Base-by-base conservation (phyloP, 2,113 vertebrate species). In the Ceyx melanurus region DNA sequence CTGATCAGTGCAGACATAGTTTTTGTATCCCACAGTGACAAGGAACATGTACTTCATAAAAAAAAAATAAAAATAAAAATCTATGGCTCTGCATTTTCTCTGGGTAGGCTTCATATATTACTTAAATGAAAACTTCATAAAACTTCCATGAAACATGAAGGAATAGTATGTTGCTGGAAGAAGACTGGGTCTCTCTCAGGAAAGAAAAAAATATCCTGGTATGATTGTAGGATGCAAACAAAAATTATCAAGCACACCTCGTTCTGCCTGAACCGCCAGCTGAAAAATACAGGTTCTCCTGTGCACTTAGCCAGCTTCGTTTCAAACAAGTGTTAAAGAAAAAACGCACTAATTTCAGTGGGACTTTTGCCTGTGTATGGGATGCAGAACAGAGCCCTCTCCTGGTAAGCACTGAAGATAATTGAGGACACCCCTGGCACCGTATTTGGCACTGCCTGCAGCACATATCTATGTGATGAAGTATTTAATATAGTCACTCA, bases 381-480 rank as follows among this genome's bases (percentile, higher is more conserved):
- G 42, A 81, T 65, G 92, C 85, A 43, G 79, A 87, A 65, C 61
- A 86, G 92, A 90, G 92, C 94, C 92, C 76, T 83, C 93, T 97
- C 82, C 93, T 88, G 81, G 88, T 66, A 64, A 90, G 35, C 53
- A 6, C 75, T 28, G 88, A 35, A 74, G 92, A 67, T 74, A 91
- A 78, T 43, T 54, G 85, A 93, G 85, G 87, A 86, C 95, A 91
- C 65, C 87, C 91, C 92, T 95, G 94, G 93, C 85, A 94, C 79
- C 8, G 67, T 14, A 10, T 68, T 83, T 92, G 91, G 95, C 92
- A 92, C 87, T 45, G 53, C 11, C 89, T 11, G 10, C 68, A 83
- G 65, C 82, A 72, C 96, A 95, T 96, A 91, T 89, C 93, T 95
- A 31, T 81, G 72, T 21, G 85, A 81, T 95, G 83, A 96, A 93